Base-by-base conservation (phyloP, 1,140 invertebrate species). In the Leptinotarsa undecemlineata region DNA sequence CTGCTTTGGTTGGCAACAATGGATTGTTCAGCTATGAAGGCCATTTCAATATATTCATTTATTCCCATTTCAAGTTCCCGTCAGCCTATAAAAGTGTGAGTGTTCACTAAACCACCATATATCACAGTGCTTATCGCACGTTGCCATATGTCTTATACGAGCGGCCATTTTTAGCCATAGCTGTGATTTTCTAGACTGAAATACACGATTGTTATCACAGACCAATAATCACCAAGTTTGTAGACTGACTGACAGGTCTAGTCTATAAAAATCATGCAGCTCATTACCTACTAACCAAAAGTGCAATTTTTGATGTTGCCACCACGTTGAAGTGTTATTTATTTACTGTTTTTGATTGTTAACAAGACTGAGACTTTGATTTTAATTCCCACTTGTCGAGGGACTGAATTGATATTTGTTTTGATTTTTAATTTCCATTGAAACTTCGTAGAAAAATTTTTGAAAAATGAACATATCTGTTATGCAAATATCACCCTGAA, bases 171-270 rank as follows among this genome's bases (percentile, higher is more conserved):
- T 71, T 79, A 75, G 74, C 79, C 81, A 81, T 82, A 82, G 81
- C 81, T 82, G 81, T 82, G 81, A 82, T 82, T 80, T 80, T 81
- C 76, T 82, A 82, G 81, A 82, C 81, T 82, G 81, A 81, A 75
- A 47, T 64, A 66, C 68, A 72, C 71, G 26, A 68, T 26, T 68
- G 26, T 60, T 13, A 61, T 64, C 71, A 72, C 71, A 19, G 33
- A 64, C 57, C 71, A 72, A 64, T 72, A 47, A 6, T 71, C 26
- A 60, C 17, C 15, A 48, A n/a, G 5, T 69, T 33, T 69, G 42
- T 71, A 61, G 76, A 79, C 69, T 57, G 51, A 57, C 51, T 57
- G 51, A 42, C 20, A 74, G 68, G 79, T 78, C 79, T 77, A 80
- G 76, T 80, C 77, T 51, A 57, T 77, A 57, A 74, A 57, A 26